phyloP scores from a whole-genome alignment of 1,140 invertebrate species.

The Polyergus mexicanus region DNA sequence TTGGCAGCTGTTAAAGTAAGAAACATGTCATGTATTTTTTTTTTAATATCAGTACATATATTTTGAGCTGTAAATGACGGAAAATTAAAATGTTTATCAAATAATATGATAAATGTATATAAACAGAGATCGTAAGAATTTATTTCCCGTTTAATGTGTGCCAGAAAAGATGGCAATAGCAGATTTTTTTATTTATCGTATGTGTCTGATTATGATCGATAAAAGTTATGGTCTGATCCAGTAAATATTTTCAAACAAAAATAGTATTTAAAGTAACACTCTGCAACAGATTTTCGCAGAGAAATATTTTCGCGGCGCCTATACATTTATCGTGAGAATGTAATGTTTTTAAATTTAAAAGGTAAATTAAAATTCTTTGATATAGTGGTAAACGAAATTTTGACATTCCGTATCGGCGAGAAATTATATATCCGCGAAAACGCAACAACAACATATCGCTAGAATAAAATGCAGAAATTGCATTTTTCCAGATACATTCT shows the following conservation, averaged over 20 bases:
- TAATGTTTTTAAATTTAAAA: constrained; percentile 18
- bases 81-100: too few species aligned
- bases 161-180: too few species aligned
- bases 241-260: constrained; percentile 1
- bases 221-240: not conserved
- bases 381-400: constrained; percentile 31
- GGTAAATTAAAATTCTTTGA: constrained; percentile 12
- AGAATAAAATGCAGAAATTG: constrained; percentile 33
- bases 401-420: constrained; percentile 9
- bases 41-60: too few species aligned
- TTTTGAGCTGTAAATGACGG: too few species aligned
- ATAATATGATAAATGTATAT: too few species aligned
- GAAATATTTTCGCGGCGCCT: too few species aligned
- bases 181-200: too few species aligned
- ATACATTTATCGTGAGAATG: constrained; percentile 6
- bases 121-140: too few species aligned
- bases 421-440: constrained; percentile 34
- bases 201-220: too few species aligned
- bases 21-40: too few species aligned
- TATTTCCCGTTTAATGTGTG: too few species aligned
- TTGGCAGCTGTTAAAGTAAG: constrained; percentile 1
- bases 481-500: constrained; percentile 37
- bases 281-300: not conserved
- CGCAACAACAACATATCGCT: constrained; percentile 20
- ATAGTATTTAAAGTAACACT: constrained; percentile 32